Evolutionary conservation across 2,113 vertebrate species (phyloP).

Genomic region (Menidia beryllina): DNA sequence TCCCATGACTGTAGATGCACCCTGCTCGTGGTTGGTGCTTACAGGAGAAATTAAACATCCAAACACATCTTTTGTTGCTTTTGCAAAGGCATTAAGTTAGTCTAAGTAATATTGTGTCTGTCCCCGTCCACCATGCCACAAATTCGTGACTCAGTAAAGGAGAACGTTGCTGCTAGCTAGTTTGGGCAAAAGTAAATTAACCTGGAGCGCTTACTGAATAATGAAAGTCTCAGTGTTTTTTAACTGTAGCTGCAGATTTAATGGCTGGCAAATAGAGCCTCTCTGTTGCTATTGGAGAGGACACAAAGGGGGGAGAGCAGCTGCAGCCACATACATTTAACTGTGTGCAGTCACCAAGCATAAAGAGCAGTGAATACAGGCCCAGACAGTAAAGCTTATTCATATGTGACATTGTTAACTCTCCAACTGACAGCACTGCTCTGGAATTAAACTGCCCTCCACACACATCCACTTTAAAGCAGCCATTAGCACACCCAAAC

Average conservation of each 20-base stretch:
- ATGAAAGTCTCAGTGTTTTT: too few relatives aligned
- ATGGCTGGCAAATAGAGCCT: conserved; percentile 9
- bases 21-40: conserved; percentile 39
- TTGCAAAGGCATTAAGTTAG: not conserved
- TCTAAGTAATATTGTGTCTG: not conserved
- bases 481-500: conserved; percentile 3
- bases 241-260: conserved; percentile 28
- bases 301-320: conserved; percentile 36
- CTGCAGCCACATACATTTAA: conserved; percentile 38
- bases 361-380: conserved; percentile 20
- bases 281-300: conserved; percentile 28
- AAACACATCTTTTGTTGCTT: not conserved
- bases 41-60: conserved; percentile 14
- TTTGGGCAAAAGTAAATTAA: not conserved
- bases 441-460: conserved; percentile 19
- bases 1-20: conserved; percentile 28
- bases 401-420: conserved; percentile 2
- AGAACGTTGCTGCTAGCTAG: not conserved
- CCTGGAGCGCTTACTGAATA: too few relatives aligned
- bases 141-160: conserved; percentile 7
- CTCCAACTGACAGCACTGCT: not conserved
- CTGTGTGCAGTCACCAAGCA: conserved; percentile 28
- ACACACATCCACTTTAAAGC: conserved; percentile 10
- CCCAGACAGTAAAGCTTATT: conserved; percentile 16
- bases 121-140: not conserved